These are phyloP conservation scores for Gadus chalcogrammus DNA, from an alignment of 2,113 vertebrate species.

Conservation along the genomic window DNA sequence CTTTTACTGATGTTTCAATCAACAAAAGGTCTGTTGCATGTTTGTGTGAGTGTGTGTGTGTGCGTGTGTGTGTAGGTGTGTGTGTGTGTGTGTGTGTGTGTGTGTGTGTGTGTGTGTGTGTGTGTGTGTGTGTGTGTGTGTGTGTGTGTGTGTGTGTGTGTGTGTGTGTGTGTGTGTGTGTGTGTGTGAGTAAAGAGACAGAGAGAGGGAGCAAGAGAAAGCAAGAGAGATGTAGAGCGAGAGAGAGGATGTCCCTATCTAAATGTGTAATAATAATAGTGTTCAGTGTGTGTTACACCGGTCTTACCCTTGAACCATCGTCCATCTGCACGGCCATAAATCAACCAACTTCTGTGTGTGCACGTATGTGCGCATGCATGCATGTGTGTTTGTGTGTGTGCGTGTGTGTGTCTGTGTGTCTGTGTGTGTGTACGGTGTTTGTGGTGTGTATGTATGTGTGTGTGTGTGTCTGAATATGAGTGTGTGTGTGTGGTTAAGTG, in stretches of 20 bases:
- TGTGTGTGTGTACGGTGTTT: slow-evolving; percentile 13
- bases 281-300: slow-evolving; percentile 43
- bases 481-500: background rate
- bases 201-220: background rate
- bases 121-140: background rate
- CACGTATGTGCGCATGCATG: slow-evolving; percentile 3
- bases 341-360: slow-evolving; percentile 23
- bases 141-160: background rate
- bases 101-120: background rate
- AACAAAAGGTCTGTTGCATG: too few relatives aligned
- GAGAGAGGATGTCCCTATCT: slow-evolving; percentile 1
- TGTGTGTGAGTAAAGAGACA: background rate
- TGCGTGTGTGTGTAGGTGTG: background rate
- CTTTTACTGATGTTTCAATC: too few relatives aligned
- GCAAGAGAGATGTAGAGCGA: background rate
- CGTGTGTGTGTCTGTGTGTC: slow-evolving; percentile 17
- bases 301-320: slow-evolving; percentile 50
- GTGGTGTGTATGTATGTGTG: slow-evolving; percentile 23
- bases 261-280: slow-evolving; percentile 48
- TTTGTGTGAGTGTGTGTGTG: background rate
- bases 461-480: background rate
- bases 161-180: background rate
- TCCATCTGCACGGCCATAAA: slow-evolving; percentile 47
- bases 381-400: slow-evolving; percentile 23
- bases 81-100: too few relatives aligned